Base-by-base conservation (phyloP, 2,888 invertebrate genomes). In the Lasioglossum calceatum region DNA sequence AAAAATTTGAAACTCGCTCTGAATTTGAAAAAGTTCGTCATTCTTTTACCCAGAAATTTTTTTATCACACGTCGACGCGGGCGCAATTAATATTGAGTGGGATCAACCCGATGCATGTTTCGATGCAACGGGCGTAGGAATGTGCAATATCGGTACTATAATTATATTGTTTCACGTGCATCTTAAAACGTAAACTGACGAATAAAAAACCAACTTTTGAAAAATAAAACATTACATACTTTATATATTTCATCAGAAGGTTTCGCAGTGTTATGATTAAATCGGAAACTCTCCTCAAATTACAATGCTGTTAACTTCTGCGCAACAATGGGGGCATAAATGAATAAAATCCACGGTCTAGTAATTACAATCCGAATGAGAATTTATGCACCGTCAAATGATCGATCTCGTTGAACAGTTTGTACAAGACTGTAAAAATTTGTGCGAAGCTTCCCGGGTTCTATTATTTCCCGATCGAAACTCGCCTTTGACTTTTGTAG, bases 391-490 rank as follows among this genome's bases (percentile, higher is more conserved):
- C 14, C 27, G 61, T 27, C 61, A 14, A 27, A 16, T 5, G 61
- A 61, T 54, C 54, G 54, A 54, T 2, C 54, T 8, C 54, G 23
- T 23, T 7, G 54, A 54, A 54, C 19, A 7, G 23, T 23, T 54
- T 54, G 8, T 23, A 19, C 23, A 7, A 54, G 19, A 54, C 23
- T 2, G 8, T 2, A 32, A 67, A 32, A 5, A 67, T 19, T 7
- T 23, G 0, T 2, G 27, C 70, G 61, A 1, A 19, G 36, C 44
- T 47, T 54, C 75, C 72, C 36, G 23, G 54, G 75, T 74, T 75
- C 50, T 72, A 79, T 76, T 76, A 84, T 79, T 50, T 64, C 23
- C 47, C 12, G 23, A 76, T 58, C 47, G 72, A 72, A 85, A 72
- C 64, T 47, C 44, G 61, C 8, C 32, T 44, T 85, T 54, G 47